Base-by-base conservation (phyloP, 2,888 invertebrate species). In the Syrista parreyssii region DNA sequence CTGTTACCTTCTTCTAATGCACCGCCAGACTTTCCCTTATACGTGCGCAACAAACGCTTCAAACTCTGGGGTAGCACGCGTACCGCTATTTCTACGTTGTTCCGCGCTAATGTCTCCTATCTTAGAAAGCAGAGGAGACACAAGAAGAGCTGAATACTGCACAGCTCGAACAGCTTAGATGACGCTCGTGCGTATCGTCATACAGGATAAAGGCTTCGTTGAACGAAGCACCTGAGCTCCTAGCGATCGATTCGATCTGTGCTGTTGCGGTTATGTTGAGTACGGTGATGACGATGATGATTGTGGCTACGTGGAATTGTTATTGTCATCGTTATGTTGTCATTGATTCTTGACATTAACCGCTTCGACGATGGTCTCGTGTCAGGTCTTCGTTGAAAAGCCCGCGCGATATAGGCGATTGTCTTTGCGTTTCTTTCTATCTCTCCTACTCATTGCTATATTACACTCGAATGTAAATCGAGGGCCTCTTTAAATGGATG, bases 21-120 rank as follows among this genome's bases (percentile, higher is more conserved):
- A 71, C 71, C 12, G 71, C 80, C 81, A 74, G 87, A 86, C 78
- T 86, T 87, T 85, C 86, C 88, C 81, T 84, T 89, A 82, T 90
- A 89, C 81, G 85, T 87, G 84, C 88, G 88, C 86, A 88, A 87
- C 85, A 88, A 88, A 86, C 87, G 89, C 87, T 90, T 89, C 81
- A 88, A 87, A 84, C 85, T 88, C 79, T 89, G 89, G 89, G 84
- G 85, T 82, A 87, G 83, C 84, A 88, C 87, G 81, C 87, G 88
- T 84, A 88, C 86, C 78, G 87, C 87, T 80, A 84, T 89, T 76
- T 86, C 89, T 77, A 86, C 86, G 83, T 86, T 88, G 76, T 88
- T 89, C 82, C 86, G 84, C 78, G 84, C 84, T 78, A 88, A 88
- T 76, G 86, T 87, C 68, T 86, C 86, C 78, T 85, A 88, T 82